A percentile compares a stretch with the other conserved stretches of the same genome.
Conservation (phyloP, 2,113 vertebrate species). For the western clawed frog (Xenopus tropicalis) region UCB_Xtro_10.0 CM004451.2:69348501-69349000, state of each 20-base stretch:
- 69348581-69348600: too few relatives aligned
- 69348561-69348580: too few relatives aligned
- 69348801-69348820: constrained; percentile 69
- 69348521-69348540: too few relatives aligned
- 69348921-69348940: not conserved
- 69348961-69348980: constrained; percentile 54
- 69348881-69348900: too few relatives aligned
- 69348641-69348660: constrained; percentile 86
- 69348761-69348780: constrained; percentile 64
- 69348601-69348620: too few relatives aligned
- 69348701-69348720: constrained; percentile 86
- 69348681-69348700: constrained; percentile 97
- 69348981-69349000: constrained; percentile 52
- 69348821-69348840: constrained; percentile 63
- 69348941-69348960: constrained; percentile 57
- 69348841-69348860: constrained; percentile 56
- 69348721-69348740: constrained; percentile 57
- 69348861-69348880: too few relatives aligned
- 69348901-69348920: too few relatives aligned
- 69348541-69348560: too few relatives aligned
- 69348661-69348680: constrained; percentile 96
- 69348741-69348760: constrained; percentile 66
- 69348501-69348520: too few relatives aligned
- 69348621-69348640: constrained; percentile 63
- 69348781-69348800: constrained; percentile 64